Base-by-base conservation (phyloP, 2,113 vertebrate species). In the Eretmodus cyanostictus region DNA sequence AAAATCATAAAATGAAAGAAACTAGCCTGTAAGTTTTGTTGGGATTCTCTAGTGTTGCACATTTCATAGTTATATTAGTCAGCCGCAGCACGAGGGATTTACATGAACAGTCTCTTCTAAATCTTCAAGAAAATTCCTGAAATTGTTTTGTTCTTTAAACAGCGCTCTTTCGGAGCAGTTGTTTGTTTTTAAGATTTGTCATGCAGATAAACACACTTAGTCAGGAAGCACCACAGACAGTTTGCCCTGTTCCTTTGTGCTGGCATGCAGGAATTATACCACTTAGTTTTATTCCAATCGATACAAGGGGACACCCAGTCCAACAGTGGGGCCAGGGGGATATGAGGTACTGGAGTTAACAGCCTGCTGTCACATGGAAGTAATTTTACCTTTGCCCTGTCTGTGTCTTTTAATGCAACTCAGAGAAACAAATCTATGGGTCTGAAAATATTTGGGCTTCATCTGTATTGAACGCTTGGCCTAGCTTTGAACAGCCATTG, bases 321-420 rank as follows among this genome's bases (percentile, higher is more conserved):
- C 94, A 92, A 89, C 87, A 92, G 93, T 91, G 89, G 90, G 83
- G 90, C 94, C 92, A 80, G 57, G 55, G 90, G 89, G 86, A 92
- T 89, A 87, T 89, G 92, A 93, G 81, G 82, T 92, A 91, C 84
- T 95, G 92, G 95, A 89, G 89, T 94, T 94, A 97, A 94, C 88
- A 94, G 80, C 90, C 94, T 91, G 88, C 85, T 95, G 91, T 96
- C 93, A 96, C 87, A 85, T 91, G 86, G 92, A 96, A 95, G 87
- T 94, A 96, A 96, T 87, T 91, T 93, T 57, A 66, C 90, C 94
- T 93, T 83, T 54, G 91, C 68, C 87, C 59, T 84, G 83, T 91
- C 89, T 95, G 89, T 86, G 88, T 84, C 47, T 94, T 95, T 93
- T 94, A 89, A 91, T 89, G 73, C 91, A 95, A 89, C 73, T 90